phyloP scores from a whole-genome alignment of 2,797 vertebrate species.

The Pseudochromis fuscus region DNA sequence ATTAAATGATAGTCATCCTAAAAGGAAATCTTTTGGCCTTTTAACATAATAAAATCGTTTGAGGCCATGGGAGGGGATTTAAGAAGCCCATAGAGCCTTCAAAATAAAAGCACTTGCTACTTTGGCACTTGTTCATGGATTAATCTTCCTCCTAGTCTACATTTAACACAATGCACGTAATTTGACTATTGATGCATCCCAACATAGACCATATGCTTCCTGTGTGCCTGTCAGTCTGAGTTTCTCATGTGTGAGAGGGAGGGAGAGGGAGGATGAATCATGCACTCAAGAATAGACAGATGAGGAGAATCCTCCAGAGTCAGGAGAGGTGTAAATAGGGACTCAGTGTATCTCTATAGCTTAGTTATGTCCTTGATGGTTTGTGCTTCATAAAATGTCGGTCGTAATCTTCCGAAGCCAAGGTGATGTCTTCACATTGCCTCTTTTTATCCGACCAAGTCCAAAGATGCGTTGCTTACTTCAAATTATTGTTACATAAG shows the following conservation, averaged over 20 bases:
- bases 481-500: background rate
- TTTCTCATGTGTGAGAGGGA: background rate
- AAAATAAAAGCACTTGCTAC: conserved; percentile 70
- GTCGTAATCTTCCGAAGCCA: background rate
- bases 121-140: conserved; percentile 43
- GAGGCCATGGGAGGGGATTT: conserved; percentile 40
- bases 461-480: background rate
- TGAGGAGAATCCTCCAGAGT: background rate
- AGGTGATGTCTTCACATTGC: background rate
- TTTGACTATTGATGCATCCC: conserved; percentile 40
- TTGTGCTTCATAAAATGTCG: background rate
- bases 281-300: conserved; percentile 25
- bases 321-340: background rate
- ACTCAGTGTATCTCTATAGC: background rate
- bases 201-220: conserved; percentile 34
- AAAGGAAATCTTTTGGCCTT: conserved; percentile 8
- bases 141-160: conserved; percentile 31
- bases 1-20: background rate
- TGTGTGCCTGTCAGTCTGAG: conserved; percentile 23
- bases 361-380: background rate
- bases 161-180: conserved; percentile 51
- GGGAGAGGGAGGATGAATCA: conserved; percentile 40
- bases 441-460: background rate
- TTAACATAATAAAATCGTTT: conserved; percentile 26
- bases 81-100: conserved; percentile 52